Evolutionary conservation across 2,113 vertebrate genomes (phyloP).

Genomic region (Trichechus manatus): DNA sequence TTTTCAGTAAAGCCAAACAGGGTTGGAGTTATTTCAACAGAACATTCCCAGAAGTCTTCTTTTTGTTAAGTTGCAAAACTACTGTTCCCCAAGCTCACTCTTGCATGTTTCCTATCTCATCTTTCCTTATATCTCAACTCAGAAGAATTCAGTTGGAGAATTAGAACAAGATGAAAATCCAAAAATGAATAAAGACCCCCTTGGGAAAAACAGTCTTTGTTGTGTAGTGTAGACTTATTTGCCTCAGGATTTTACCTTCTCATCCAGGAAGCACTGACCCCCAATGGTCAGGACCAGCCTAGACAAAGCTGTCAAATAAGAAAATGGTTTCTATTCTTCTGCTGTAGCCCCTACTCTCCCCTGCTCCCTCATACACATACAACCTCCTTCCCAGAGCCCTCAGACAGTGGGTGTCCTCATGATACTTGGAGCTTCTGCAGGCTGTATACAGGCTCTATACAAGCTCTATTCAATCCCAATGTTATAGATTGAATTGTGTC

Average conservation of each 20-base stretch:
- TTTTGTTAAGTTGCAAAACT: slow-evolving; percentile 71
- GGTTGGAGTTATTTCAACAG: slow-evolving; percentile 46
- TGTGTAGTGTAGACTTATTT: slow-evolving; percentile 12
- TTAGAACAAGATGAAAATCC: slow-evolving; percentile 52
- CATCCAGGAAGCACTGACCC: not conserved
- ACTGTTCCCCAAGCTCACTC: not conserved
- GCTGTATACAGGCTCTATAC: not conserved
- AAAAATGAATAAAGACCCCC: slow-evolving; percentile 57
- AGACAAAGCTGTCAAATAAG: slow-evolving; percentile 18
- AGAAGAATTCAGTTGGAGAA: slow-evolving; percentile 70
- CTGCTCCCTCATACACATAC: not conserved
- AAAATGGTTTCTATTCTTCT: not conserved
- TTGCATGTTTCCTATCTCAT: slow-evolving; percentile 45
- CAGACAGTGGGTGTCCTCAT: not conserved
- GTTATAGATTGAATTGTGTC: not conserved
- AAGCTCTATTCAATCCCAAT: not conserved
- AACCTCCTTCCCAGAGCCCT: not conserved
- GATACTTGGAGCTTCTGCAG: not conserved
- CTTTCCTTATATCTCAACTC: slow-evolving; percentile 56
- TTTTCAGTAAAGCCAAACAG: slow-evolving; percentile 57
- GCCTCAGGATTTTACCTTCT: slow-evolving; percentile 29
- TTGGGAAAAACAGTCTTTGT: not conserved
- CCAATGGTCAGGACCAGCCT: not conserved
- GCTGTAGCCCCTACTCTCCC: too few species aligned
- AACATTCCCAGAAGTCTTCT: slow-evolving; percentile 64